phyloP scores from a whole-genome alignment of 2,888 invertebrate genomes.

The Drosophila multiciliata region DNA sequence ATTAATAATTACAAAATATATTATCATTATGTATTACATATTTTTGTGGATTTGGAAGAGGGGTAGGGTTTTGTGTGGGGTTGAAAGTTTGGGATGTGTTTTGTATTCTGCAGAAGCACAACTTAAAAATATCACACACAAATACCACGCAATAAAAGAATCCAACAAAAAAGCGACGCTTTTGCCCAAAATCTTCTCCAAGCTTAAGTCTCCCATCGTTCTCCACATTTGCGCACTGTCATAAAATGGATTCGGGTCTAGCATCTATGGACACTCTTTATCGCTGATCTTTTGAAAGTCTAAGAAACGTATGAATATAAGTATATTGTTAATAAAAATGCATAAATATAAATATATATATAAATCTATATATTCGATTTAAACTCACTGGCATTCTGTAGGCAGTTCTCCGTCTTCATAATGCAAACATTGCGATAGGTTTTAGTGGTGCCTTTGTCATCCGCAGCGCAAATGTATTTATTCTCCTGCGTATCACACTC shows the following conservation, averaged over 20 bases:
- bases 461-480: conserved; percentile 82
- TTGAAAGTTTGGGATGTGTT: conserved; percentile 44
- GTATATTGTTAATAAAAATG: neutral
- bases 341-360: neutral
- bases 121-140: conserved; percentile 85
- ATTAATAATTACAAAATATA: conserved; percentile 77
- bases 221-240: conserved; percentile 47
- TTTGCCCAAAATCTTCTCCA: conserved; percentile 23
- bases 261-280: conserved; percentile 84
- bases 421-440: conserved; percentile 84
- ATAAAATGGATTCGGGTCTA: conserved; percentile 45
- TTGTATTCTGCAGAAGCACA: conserved; percentile 77
- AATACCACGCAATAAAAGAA: conserved; percentile 79
- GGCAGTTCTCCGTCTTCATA: conserved; percentile 84
- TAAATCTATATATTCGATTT: neutral
- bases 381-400: conserved; percentile 70
- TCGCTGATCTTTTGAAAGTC: conserved; percentile 84
- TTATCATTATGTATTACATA: conserved; percentile 70
- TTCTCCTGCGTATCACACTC: conserved; percentile 82
- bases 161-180: conserved; percentile 44
- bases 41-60: conserved; percentile 26
- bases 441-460: conserved; percentile 84
- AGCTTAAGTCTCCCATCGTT: conserved; percentile 44
- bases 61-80: neutral
- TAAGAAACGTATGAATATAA: conserved; percentile 37